Percentiles rank a stretch among this genome's conserved stretches.
phyloP scores from a whole-genome alignment of 2,113 vertebrate genomes.

The Nycticebus coucang region DNA sequence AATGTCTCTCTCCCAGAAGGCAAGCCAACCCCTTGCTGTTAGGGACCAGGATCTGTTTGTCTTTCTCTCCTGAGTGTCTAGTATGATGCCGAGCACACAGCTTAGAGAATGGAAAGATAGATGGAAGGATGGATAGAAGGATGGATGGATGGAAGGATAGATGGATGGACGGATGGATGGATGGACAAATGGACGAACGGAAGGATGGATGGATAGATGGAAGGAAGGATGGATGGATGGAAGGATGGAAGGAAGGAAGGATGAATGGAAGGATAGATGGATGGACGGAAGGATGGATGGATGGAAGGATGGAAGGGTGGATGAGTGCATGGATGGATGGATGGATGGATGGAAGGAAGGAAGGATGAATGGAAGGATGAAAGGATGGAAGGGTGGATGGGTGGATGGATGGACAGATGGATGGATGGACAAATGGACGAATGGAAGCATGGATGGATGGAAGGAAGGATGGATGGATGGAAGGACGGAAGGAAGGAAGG shows the following conservation, averaged over 20 bases:
- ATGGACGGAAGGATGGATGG: not conserved
- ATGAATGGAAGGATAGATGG: too few species aligned
- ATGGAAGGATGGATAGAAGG: not conserved
- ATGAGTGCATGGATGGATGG: not conserved
- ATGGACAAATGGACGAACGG: not conserved
- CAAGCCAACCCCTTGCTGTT: not conserved
- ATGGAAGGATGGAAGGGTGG: not conserved
- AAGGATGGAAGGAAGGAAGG: not conserved
- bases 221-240: rapidly evolving
- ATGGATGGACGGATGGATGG: not conserved
- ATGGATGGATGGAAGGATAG: not conserved
- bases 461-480: not conserved
- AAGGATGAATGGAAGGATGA: not conserved
- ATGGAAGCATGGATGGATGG: not conserved
- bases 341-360: too few species aligned
- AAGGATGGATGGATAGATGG: not conserved
- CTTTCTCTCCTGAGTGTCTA: not conserved
- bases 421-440: too few species aligned
- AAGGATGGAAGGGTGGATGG: not conserved
- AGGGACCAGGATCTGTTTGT: not conserved
- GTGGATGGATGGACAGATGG: not conserved
- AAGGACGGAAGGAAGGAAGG: not conserved
- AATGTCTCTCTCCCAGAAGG: not conserved
- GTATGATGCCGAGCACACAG: not conserved
- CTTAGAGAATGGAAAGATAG: not conserved